These are phyloP conservation scores for Drosophila paranaensis DNA, from an alignment of 2,888 invertebrate genomes.

Conservation along the genomic window DNA sequence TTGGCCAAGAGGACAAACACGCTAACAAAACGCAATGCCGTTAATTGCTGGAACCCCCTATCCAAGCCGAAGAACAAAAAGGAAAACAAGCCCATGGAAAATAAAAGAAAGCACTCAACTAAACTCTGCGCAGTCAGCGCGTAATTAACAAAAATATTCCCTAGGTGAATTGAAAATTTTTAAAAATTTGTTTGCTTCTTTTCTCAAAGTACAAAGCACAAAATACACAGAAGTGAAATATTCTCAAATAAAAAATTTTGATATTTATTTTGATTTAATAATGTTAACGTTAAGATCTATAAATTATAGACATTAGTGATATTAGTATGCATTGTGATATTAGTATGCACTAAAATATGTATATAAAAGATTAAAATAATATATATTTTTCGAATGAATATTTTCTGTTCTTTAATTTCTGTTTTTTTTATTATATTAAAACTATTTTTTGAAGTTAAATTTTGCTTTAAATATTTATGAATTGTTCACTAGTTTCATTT, in stretches of 20 bases:
- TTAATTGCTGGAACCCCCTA: constrained; percentile 60
- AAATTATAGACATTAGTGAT: too few species aligned
- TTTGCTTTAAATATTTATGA: neutral
- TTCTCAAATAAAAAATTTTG: too few species aligned
- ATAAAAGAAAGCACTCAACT: constrained; percentile 42
- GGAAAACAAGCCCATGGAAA: constrained; percentile 21
- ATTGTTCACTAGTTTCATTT: neutral
- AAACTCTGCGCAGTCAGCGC: constrained; percentile 48
- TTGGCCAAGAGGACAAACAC: constrained; percentile 34
- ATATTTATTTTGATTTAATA: too few species aligned
- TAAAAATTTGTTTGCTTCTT: neutral
- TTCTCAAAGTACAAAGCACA: neutral
- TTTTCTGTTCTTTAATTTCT: too few species aligned
- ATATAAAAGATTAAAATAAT: too few species aligned
- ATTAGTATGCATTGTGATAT: too few species aligned
- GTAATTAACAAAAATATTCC: constrained; percentile 56
- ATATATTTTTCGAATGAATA: too few species aligned
- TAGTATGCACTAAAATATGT: too few species aligned
- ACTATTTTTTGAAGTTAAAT: too few species aligned
- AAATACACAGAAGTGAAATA: neutral
- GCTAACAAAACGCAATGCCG: constrained; percentile 49
- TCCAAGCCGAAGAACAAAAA: constrained; percentile 1
- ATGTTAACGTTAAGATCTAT: too few species aligned
- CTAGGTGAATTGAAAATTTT: neutral
- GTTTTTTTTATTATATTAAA: too few species aligned